A percentile compares a stretch with the other conserved stretches of the same genome.
These are phyloP conservation scores for Acronicta alni DNA, from an alignment of 2,888 invertebrate genomes.

Conservation along the genomic window DNA sequence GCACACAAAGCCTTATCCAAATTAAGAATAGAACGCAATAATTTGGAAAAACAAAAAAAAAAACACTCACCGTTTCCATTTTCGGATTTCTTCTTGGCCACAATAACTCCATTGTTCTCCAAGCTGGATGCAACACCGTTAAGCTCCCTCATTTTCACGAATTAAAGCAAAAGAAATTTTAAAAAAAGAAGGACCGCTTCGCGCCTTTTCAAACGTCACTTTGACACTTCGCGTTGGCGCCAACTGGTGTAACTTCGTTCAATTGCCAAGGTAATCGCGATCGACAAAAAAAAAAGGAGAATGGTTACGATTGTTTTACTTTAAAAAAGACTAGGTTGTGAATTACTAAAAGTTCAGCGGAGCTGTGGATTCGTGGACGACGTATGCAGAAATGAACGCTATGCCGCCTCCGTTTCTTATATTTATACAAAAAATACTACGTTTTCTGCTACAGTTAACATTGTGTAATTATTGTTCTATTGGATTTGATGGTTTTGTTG, in stretches of 20 bases:
- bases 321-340: constrained; percentile 40
- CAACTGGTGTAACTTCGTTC: constrained; percentile 67
- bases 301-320: constrained; percentile 48
- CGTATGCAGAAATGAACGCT: constrained; percentile 56
- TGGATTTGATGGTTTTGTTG: constrained; percentile 32
- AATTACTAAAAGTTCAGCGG: constrained; percentile 40
- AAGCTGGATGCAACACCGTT: constrained; percentile 72
- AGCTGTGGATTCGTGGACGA: constrained; percentile 54
- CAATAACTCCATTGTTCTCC: constrained; percentile 75
- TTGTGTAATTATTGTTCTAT: constrained; percentile 36
- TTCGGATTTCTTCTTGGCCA: constrained; percentile 78
- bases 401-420: constrained; percentile 46
- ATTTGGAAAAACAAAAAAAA: constrained; percentile 13
- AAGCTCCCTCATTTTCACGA: constrained; percentile 80
- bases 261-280: constrained; percentile 78
- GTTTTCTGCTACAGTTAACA: constrained; percentile 36
- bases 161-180: constrained; percentile 41
- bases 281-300: constrained; percentile 67
- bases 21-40: neutral
- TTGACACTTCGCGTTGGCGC: constrained; percentile 77
- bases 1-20: neutral
- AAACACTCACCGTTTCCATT: constrained; percentile 73
- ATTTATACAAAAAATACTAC: constrained; percentile 63
- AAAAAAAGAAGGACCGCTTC: constrained; percentile 61
- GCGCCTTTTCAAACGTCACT: constrained; percentile 84